Evolutionary conservation across 2,888 invertebrate genomes (phyloP).

Genomic region (Pomacea canaliculata): DNA sequence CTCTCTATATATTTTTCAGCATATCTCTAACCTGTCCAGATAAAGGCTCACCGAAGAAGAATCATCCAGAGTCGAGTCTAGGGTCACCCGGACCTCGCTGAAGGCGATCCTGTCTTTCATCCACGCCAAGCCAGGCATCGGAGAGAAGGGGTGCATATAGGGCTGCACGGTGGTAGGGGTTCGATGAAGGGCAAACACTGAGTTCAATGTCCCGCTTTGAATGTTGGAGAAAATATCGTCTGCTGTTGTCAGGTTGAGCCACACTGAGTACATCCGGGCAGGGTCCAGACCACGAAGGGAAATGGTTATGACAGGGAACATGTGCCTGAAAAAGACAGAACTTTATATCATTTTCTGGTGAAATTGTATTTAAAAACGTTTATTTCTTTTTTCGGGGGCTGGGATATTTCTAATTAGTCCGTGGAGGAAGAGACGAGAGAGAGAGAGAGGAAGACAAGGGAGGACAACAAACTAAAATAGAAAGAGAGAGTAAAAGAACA

Average conservation of each 20-base stretch:
- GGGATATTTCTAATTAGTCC: no score
- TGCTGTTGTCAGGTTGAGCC: constrained; percentile 42
- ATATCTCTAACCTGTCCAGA: no score
- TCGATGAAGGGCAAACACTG: neutral
- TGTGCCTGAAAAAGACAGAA: constrained; percentile 36
- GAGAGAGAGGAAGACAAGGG: no score
- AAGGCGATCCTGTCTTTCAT: constrained; percentile 20
- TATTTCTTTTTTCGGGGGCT: no score
- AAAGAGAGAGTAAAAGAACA: no score
- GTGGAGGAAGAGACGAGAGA: no score
- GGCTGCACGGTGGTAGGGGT: constrained; percentile 7
- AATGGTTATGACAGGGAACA: constrained; percentile 44
- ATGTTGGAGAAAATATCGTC: constrained; percentile 30
- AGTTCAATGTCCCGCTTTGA: neutral
- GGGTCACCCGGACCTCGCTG: constrained; percentile 3
- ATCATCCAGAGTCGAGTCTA: neutral
- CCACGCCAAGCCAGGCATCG: constrained; percentile 23
- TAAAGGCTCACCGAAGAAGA: neutral
- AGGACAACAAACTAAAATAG: no score
- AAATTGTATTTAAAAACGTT: no score
- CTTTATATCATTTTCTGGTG: no score
- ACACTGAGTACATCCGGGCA: constrained; percentile 34
- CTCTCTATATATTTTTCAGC: no score
- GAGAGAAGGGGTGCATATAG: constrained; percentile 22
- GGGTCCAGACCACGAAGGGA: constrained; percentile 40